A percentile compares a stretch with the other conserved stretches of the same genome.
Evolutionary conservation across 2,113 vertebrate species (phyloP).

Genomic region (Synodontis membranacea): DNA sequence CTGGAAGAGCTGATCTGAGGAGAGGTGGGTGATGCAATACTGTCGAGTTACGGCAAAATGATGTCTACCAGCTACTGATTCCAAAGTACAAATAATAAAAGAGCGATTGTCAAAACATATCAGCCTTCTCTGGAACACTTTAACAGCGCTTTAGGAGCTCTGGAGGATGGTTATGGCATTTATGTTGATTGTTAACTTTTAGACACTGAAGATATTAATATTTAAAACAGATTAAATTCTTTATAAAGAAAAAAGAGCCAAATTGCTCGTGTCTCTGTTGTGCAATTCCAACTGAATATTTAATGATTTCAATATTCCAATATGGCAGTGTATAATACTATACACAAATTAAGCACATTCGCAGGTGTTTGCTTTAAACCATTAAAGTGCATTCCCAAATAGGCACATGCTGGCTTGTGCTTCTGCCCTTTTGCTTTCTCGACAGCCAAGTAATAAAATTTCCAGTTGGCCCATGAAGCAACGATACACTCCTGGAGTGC

Average conservation of each 20-base stretch:
- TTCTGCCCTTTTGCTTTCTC: neutral
- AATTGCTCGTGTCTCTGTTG: neutral
- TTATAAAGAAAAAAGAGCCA: neutral
- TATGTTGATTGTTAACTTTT: neutral
- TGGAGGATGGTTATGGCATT: no score
- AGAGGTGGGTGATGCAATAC: slow-evolving; percentile 38
- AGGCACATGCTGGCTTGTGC: neutral
- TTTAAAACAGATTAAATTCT: neutral
- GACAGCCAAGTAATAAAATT: neutral
- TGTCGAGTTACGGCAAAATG: slow-evolving; percentile 33
- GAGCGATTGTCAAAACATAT: neutral
- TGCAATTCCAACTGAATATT: neutral
- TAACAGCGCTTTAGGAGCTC: neutral
- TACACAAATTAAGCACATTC: neutral
- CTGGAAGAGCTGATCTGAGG: slow-evolving; percentile 26
- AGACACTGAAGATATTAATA: neutral
- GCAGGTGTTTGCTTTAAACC: neutral
- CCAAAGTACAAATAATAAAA: slow-evolving; percentile 8
- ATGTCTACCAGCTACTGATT: slow-evolving; percentile 16
- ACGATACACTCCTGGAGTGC: neutral
- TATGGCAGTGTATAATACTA: neutral
- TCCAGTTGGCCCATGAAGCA: neutral
- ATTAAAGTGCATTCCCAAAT: neutral
- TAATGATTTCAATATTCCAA: neutral
- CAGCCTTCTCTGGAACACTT: neutral